These are phyloP conservation scores for Hylia prasina DNA, from an alignment of 2,113 vertebrate genomes.

Conservation along the genomic window DNA sequence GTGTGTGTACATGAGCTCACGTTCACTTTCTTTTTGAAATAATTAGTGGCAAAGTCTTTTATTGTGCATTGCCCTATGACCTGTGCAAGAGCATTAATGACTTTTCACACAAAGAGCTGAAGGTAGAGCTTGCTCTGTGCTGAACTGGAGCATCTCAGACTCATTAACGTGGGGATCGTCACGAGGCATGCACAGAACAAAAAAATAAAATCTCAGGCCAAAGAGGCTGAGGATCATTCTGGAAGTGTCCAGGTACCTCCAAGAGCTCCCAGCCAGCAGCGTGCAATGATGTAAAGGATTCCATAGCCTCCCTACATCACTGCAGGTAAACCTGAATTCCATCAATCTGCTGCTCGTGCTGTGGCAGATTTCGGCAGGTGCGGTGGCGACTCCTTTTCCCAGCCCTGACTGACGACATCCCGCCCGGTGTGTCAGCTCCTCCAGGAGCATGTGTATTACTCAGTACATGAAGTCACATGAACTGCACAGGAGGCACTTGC, in stretches of 20 bases:
- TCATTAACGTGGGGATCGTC: background rate
- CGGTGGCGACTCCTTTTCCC: background rate
- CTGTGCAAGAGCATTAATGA: constrained; percentile 39
- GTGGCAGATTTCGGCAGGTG: background rate
- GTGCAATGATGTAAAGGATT: background rate
- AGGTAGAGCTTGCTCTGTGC: background rate
- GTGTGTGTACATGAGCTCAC: background rate
- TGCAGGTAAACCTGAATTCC: background rate
- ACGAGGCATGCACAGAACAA: background rate
- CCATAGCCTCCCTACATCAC: background rate
- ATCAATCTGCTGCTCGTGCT: background rate
- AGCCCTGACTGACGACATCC: background rate
- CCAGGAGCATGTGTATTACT: background rate
- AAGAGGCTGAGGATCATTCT: background rate
- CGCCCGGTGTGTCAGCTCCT: background rate
- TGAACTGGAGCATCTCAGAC: background rate
- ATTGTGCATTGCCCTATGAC: constrained; percentile 9
- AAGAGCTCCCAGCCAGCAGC: background rate
- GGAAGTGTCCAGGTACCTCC: background rate
- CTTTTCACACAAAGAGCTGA: constrained; percentile 8
- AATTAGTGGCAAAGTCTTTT: constrained; percentile 55
- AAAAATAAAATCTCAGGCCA: background rate
- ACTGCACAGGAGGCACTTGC: background rate
- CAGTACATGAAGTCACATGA: background rate
- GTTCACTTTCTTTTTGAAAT: constrained; percentile 38